A percentile compares a stretch with the other conserved stretches of the same genome.
Evolutionary conservation across 2,113 vertebrate species (phyloP).

Genomic region (Corapipo altera): DNA sequence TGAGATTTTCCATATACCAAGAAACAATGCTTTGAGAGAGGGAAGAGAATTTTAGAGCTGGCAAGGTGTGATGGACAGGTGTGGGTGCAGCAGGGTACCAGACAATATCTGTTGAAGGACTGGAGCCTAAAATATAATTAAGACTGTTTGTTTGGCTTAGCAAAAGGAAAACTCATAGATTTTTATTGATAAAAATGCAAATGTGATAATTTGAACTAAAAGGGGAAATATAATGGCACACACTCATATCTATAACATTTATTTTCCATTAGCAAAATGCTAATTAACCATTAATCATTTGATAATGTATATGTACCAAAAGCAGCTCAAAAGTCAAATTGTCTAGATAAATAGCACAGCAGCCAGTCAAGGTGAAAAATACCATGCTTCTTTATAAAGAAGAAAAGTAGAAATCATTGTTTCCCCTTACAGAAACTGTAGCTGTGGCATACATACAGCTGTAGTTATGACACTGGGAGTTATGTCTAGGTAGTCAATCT

Average conservation of each 20-base stretch:
- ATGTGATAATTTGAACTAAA: slow-evolving; percentile 27
- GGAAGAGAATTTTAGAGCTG: slow-evolving; percentile 24
- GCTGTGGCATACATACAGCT: neutral
- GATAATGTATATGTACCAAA: neutral
- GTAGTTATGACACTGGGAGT: neutral
- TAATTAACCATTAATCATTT: slow-evolving; percentile 58
- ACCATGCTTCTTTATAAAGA: neutral
- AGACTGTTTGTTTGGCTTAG: neutral
- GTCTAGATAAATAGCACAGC: slow-evolving; percentile 4
- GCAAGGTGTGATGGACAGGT: slow-evolving; percentile 4
- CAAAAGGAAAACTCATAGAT: neutral
- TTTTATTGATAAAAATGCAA: slow-evolving; percentile 56
- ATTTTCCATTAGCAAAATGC: slow-evolving; percentile 53
- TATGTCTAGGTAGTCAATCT: neutral
- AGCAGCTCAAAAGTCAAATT: neutral
- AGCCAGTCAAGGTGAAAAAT: neutral
- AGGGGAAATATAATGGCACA: neutral
- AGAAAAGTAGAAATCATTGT: neutral
- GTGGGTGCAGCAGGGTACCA: slow-evolving; percentile 21
- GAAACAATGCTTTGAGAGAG: neutral
- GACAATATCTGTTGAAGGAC: neutral
- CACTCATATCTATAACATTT: slow-evolving; percentile 23
- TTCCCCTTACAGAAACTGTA: neutral
- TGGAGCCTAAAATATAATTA: neutral
- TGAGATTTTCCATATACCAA: slow-evolving; percentile 49